Conservation (phyloP, 2,888 invertebrate genomes). For the Dryomyza anilis region DNA sequence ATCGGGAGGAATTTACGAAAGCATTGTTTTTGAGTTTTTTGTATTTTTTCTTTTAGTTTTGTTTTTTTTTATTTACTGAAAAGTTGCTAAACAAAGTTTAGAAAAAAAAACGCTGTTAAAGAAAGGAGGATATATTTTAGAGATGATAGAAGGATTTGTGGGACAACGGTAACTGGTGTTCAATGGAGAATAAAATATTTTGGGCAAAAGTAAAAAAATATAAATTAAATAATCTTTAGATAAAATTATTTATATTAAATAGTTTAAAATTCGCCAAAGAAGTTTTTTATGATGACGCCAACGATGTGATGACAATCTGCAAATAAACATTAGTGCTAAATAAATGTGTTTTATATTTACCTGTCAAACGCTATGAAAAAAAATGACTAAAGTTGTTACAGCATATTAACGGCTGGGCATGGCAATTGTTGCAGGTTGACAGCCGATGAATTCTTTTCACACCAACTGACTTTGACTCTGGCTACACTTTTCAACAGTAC, state of each 20-base stretch:
- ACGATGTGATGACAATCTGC: too few relatives aligned
- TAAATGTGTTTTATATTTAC: slow-evolving; percentile 27
- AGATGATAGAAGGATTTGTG: too few relatives aligned
- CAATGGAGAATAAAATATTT: too few relatives aligned
- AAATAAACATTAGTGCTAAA: slow-evolving; percentile 29
- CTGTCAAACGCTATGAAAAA: background rate
- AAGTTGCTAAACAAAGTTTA: background rate
- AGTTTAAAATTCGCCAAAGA: background rate
- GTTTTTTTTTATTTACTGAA: background rate
- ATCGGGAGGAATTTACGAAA: slow-evolving; percentile 1
- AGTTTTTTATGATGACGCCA: background rate
- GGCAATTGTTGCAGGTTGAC: background rate
- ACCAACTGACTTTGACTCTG: background rate
- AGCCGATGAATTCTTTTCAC: too few relatives aligned
- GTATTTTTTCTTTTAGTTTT: background rate
- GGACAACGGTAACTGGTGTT: too few relatives aligned
- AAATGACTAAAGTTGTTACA: background rate
- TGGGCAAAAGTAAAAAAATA: background rate
- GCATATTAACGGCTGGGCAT: background rate
- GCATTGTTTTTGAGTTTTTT: slow-evolving; percentile 4
- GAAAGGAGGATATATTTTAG: too few relatives aligned
- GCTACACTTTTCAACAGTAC: background rate
- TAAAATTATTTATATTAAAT: slow-evolving; percentile 12
- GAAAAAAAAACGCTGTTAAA: background rate
- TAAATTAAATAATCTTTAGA: slow-evolving; percentile 18